These are phyloP conservation scores for Ctenomys sociabilis DNA, from an alignment of 2,113 vertebrate species.

Conservation along the genomic window DNA sequence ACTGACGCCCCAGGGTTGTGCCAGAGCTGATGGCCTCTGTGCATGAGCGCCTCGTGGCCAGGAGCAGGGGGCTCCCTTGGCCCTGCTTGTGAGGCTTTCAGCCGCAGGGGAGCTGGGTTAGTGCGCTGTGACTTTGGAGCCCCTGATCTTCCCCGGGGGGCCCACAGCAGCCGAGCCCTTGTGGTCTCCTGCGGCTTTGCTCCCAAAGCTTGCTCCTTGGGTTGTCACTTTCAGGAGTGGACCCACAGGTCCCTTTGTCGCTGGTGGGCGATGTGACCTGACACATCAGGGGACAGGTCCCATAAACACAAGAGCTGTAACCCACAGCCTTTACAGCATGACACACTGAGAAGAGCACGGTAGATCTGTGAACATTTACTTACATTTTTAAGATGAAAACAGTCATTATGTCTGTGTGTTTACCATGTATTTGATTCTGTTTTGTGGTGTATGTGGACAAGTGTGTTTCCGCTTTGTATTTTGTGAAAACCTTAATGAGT, in stretches of 20 bases:
- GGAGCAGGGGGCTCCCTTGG: rapidly evolving
- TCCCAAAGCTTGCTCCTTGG: background rate
- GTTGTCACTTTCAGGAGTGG: background rate
- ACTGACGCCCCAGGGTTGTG: rapidly evolving
- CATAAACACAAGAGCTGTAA: conserved; percentile 80
- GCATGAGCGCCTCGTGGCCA: background rate
- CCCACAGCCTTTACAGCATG: conserved; percentile 83
- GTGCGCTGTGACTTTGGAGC: background rate
- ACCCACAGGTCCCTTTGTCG: background rate
- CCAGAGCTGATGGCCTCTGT: background rate
- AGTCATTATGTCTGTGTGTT: conserved; percentile 72
- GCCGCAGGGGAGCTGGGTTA: background rate
- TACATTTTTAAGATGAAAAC: conserved; percentile 87
- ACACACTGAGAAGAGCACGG: conserved; percentile 70
- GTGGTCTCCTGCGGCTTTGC: background rate
- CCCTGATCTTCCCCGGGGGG: background rate
- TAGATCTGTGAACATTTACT: conserved; percentile 87
- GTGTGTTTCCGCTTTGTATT: conserved; percentile 83
- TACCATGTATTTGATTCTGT: conserved; percentile 80
- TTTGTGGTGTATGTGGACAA: conserved; percentile 83
- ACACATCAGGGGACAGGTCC: background rate
- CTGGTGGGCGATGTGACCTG: background rate
- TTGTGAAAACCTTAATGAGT: conserved; percentile 83
- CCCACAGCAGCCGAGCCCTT: background rate
- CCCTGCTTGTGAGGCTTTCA: background rate